Conservation (phyloP, 2,113 vertebrate genomes). For the Felis catus region F.catus_Fca126_mat1.0 CM031412.1:144394001-144394500, state of each 20-base stretch:
- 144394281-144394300: background rate
- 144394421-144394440: background rate
- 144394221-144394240: background rate
- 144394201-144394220: slow-evolving; percentile 41
- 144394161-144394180: background rate
- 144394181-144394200: slow-evolving; percentile 37
- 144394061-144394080: slow-evolving; percentile 30
- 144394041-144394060: background rate
- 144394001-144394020: background rate
- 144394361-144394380: slow-evolving; percentile 7
- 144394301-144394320: background rate
- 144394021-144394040: slow-evolving; percentile 30
- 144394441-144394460: background rate
- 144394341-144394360: background rate
- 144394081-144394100: background rate
- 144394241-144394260: slow-evolving; percentile 26
- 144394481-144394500: background rate
- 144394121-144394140: slow-evolving; percentile 40
- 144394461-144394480: background rate
- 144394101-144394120: background rate
- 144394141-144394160: slow-evolving; percentile 40
- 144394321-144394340: background rate
- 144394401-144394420: slow-evolving; percentile 20
- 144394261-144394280: slow-evolving; percentile 29
- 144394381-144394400: background rate